These are phyloP conservation scores for Ramazzottius varieornatus DNA, from an alignment of 2,888 invertebrate genomes.

Conservation along the genomic window DNA sequence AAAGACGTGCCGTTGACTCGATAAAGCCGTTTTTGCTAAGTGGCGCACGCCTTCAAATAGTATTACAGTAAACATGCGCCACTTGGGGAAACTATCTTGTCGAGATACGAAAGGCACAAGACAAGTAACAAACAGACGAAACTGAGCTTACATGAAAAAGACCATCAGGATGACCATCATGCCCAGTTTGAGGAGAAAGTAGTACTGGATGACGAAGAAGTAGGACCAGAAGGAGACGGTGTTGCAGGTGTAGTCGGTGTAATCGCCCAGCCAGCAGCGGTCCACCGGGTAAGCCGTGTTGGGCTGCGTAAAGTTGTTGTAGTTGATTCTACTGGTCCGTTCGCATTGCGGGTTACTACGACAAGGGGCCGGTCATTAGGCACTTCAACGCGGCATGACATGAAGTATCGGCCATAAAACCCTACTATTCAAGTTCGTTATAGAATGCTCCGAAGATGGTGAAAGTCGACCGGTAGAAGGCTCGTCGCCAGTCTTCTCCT, in stretches of 20 bases:
- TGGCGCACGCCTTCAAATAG: no score
- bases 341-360: background rate
- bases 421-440: background rate
- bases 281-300: background rate
- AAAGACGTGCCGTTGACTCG: no score
- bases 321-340: background rate
- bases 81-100: no score
- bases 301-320: background rate
- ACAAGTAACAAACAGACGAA: background rate
- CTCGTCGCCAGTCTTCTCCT: background rate
- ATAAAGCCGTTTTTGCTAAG: background rate
- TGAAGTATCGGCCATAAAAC: no score
- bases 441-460: background rate
- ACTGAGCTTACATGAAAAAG: background rate
- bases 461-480: background rate
- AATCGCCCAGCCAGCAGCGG: constrained; percentile 2
- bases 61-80: no score
- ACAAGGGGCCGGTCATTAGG: background rate
- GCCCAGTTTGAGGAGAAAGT: background rate
- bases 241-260: background rate
- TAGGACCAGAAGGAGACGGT: background rate
- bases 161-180: background rate
- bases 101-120: background rate
- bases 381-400: no score
- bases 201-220: background rate